Evolutionary conservation across 2,113 vertebrate species (phyloP).

Genomic region (Octodon degus): DNA sequence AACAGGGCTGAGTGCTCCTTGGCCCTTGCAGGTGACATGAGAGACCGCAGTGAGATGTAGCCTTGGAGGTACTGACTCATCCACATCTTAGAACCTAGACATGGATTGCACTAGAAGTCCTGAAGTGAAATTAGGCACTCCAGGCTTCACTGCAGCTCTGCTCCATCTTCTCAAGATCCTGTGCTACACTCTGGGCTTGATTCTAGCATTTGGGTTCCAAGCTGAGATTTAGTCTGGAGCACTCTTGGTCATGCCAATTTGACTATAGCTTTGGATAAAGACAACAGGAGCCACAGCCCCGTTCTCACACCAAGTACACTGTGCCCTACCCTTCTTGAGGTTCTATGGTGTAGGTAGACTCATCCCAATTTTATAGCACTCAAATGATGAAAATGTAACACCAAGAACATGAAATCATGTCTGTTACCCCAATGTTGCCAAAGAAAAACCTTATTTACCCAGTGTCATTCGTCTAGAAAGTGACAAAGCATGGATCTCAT

Average conservation of each 20-base stretch:
- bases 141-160: neutral
- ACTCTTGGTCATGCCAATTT: neutral
- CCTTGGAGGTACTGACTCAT: neutral
- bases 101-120: neutral
- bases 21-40: neutral
- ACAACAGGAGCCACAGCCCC: neutral
- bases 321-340: too few species aligned
- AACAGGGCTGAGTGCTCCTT: neutral
- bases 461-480: neutral
- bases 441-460: neutral
- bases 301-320: neutral
- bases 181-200: neutral
- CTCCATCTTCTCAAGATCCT: neutral
- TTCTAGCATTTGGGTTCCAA: neutral
- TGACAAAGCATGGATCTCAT: neutral
- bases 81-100: neutral
- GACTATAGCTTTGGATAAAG: neutral
- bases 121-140: neutral
- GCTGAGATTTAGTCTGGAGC: neutral
- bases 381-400: neutral
- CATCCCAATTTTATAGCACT: neutral
- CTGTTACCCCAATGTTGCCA: neutral
- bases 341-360: neutral
- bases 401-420: neutral
- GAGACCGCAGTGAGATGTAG: too few species aligned